Evolutionary conservation across 64 coral and sea anemone species (phyloP).

Genomic region (Hydrozoanthus tunicans): DNA sequence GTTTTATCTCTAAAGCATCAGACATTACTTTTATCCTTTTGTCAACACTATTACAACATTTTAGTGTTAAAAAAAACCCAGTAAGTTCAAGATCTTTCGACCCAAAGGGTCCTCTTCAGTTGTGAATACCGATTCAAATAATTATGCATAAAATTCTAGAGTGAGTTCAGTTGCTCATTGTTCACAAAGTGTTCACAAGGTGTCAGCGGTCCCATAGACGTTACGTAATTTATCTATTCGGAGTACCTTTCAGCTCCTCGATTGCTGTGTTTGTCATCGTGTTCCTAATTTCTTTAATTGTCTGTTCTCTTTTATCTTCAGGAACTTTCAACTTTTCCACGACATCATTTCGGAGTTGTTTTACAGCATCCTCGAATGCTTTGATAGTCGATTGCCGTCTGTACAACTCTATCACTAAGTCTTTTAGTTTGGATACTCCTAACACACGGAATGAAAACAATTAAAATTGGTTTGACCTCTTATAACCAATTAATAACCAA

Average conservation of each 20-base stretch:
- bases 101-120: too few relatives aligned
- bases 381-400: constrained; percentile 51
- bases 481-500: not conserved
- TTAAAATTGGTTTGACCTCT: not conserved
- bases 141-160: too few relatives aligned
- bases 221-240: too few relatives aligned
- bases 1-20: too few relatives aligned
- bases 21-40: too few relatives aligned
- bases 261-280: constrained; percentile 55
- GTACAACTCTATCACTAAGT: constrained; percentile 44
- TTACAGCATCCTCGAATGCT: constrained; percentile 48
- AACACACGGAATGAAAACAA: not conserved
- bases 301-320: constrained; percentile 41
- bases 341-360: constrained; percentile 45
- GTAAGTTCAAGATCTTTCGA: too few relatives aligned
- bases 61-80: too few relatives aligned
- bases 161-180: too few relatives aligned
- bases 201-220: not conserved
- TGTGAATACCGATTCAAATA: too few relatives aligned
- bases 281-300: constrained; percentile 48
- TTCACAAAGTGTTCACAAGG: too few relatives aligned
- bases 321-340: constrained; percentile 37
- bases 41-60: too few relatives aligned
- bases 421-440: constrained; percentile 51
- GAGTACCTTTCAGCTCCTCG: constrained; percentile 49